Percentiles rank a stretch among this genome's conserved stretches.
These are phyloP conservation scores for Canis aureus DNA, from an alignment of 2,113 vertebrate species.

Conservation along the genomic window DNA sequence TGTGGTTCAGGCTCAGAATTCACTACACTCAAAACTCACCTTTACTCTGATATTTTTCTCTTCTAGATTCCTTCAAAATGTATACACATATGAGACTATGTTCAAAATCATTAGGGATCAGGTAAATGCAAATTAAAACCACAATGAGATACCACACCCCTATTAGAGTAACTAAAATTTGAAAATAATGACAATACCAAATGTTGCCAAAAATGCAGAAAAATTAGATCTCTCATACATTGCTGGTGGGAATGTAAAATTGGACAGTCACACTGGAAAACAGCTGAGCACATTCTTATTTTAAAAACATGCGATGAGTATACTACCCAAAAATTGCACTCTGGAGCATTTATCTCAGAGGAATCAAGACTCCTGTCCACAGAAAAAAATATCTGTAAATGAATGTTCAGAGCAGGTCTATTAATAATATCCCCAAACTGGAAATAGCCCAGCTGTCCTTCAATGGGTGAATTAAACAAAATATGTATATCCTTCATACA, in stretches of 20 bases:
- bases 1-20: not conserved
- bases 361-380: not conserved
- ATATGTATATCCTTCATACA: not conserved
- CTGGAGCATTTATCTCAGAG: not conserved
- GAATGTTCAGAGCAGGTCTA: not conserved
- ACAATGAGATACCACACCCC: not conserved
- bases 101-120: not conserved
- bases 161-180: not conserved
- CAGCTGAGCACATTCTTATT: not conserved
- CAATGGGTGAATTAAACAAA: not conserved
- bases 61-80: not conserved
- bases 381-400: not conserved
- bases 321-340: not conserved
- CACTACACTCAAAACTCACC: not conserved
- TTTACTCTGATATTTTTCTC: not conserved
- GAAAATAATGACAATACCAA: not conserved
- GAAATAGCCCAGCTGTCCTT: not conserved
- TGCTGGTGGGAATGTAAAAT: not conserved
- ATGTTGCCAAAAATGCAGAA: constrained; percentile 29
- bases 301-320: constrained; percentile 41
- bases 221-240: not conserved
- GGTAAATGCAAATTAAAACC: constrained; percentile 13
- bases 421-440: not conserved
- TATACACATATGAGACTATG: not conserved
- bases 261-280: constrained; percentile 31